Evolutionary conservation across 2,888 invertebrate genomes (phyloP), one percentile per base, ranked within the genome.

Genomic region (Cordylochernes scorpioides): DNA sequence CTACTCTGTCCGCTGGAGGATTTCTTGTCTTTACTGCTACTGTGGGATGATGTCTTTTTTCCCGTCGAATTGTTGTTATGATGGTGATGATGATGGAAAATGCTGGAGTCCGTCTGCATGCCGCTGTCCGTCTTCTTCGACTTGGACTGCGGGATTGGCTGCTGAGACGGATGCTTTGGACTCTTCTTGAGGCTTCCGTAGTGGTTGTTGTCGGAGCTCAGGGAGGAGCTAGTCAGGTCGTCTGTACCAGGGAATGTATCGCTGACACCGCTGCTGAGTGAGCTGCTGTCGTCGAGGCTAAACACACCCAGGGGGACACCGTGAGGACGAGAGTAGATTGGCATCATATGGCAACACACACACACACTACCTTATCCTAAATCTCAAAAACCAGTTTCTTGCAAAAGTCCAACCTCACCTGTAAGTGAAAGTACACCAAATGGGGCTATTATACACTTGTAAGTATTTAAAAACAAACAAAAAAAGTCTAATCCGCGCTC

Each of bases 261-360:
- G 29, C 60, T 60, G 36, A 61, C 54, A 32, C 60, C 61, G 40
- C 59, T 59, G 41, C 60, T 61, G 30, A 62, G 51, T 5, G 61
- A 62, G 38, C 60, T 60, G 42, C 58, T 59, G 52, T 62, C 62
- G 38, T 62, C 60, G 49, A 59, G 60, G 44, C 61, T 61, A 53
- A 31, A 53, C 51, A 36, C 29, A 32, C n/a, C n/a, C n/a, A n/a
- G n/a, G n/a, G n/a, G n/a, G n/a, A n/a, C n/a, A n/a, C n/a, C n/a
- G n/a, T n/a, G n/a, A n/a, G n/a, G n/a, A n/a, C n/a, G n/a, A n/a
- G n/a, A n/a, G n/a, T n/a, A n/a, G n/a, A n/a, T n/a, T n/a, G n/a
- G n/a, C n/a, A n/a, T n/a, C n/a, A n/a, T n/a, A n/a, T n/a, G n/a
- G n/a, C n/a, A n/a, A n/a, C n/a, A n/a, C n/a, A n/a, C n/a, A n/a